These are phyloP conservation scores for Ctenodactylus gundi DNA, from an alignment of 2,113 vertebrate genomes.

Conservation along the genomic window DNA sequence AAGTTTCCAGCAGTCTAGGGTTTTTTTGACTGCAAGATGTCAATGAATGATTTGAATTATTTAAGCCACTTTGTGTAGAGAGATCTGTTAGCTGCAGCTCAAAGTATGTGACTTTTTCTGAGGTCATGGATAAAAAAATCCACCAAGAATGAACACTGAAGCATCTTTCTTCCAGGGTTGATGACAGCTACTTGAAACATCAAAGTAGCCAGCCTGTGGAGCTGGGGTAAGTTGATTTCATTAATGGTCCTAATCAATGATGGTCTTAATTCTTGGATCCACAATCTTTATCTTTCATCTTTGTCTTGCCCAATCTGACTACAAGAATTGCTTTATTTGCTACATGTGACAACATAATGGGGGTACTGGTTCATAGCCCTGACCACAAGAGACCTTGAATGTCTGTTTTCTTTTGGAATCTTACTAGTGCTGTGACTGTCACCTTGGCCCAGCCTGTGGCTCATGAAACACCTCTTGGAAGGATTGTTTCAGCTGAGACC, in stretches of 20 bases:
- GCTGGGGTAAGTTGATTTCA: not conserved
- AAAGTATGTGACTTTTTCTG: not conserved
- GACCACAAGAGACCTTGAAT: constrained; percentile 18
- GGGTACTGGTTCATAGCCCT: not conserved
- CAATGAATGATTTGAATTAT: not conserved
- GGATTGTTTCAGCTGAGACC: not conserved
- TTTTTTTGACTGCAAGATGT: not conserved
- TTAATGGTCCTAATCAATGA: not conserved
- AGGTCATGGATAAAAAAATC: not conserved
- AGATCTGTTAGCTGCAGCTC: not conserved
- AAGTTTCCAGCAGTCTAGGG: not conserved
- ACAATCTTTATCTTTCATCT: not conserved
- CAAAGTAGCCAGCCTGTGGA: not conserved
- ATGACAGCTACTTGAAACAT: not conserved
- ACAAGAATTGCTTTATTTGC: not conserved
- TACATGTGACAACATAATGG: not conserved
- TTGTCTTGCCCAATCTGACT: not conserved
- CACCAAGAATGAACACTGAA: not conserved
- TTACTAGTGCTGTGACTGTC: not conserved
- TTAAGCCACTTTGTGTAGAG: not conserved
- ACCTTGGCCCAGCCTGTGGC: not conserved
- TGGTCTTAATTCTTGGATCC: not conserved
- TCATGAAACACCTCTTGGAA: not conserved
- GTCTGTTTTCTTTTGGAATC: not conserved
- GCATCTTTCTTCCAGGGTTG: not conserved